These are phyloP conservation scores for Pelecanus crispus DNA, from an alignment of 2,113 vertebrate genomes.

Conservation along the genomic window DNA sequence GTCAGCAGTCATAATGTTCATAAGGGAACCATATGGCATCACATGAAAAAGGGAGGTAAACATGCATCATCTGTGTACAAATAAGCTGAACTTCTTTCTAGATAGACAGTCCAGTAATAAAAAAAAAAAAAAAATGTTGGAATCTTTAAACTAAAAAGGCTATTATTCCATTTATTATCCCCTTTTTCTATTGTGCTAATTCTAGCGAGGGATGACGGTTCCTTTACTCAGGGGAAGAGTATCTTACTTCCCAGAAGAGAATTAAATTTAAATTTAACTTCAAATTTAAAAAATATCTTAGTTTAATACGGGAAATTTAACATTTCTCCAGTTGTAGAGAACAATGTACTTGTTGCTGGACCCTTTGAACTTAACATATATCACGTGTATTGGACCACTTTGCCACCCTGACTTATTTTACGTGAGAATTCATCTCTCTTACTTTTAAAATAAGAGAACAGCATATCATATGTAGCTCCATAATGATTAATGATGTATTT, in stretches of 20 bases:
- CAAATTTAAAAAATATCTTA: background rate
- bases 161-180: background rate
- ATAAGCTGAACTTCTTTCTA: background rate
- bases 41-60: background rate
- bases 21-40: background rate
- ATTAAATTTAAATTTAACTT: background rate
- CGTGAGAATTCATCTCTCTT: background rate
- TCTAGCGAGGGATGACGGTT: background rate
- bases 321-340: background rate
- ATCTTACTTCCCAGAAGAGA: background rate
- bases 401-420: background rate
- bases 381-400: background rate
- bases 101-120: background rate
- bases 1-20: background rate
- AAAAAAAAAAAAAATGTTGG: rapidly evolving
- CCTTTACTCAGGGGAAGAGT: background rate
- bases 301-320: background rate
- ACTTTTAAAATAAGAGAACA: background rate
- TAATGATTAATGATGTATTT: background rate
- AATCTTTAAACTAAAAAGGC: background rate
- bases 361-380: background rate
- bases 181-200: background rate
- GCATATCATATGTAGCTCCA: background rate
- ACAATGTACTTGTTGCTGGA: background rate
- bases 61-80: background rate